Evolutionary conservation across 1,140 invertebrate species (phyloP).

Genomic region (Zophobas morio): DNA sequence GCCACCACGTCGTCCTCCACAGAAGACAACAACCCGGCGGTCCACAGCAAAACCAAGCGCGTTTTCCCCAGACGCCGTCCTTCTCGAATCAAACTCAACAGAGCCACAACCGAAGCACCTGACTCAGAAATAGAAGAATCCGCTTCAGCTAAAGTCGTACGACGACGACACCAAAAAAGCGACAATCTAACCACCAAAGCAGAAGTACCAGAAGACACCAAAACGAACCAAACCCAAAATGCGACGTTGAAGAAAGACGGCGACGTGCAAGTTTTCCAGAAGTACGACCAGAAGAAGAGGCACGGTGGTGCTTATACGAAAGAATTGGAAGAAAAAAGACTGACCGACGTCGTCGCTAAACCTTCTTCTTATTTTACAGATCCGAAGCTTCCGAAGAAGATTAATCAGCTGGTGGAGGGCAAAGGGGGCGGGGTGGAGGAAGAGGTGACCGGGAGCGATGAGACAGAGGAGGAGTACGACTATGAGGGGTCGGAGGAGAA

Average conservation of each 20-base stretch:
- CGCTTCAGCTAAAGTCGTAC: slow-evolving; percentile 47
- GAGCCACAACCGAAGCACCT: slow-evolving; percentile 44
- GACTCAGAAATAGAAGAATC: slow-evolving; percentile 51
- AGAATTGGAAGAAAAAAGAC: slow-evolving; percentile 23
- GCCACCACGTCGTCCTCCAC: slow-evolving; percentile 4
- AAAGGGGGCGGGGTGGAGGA: slow-evolving; percentile 42
- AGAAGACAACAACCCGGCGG: not conserved
- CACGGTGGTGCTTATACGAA: slow-evolving; percentile 58
- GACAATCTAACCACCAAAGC: not conserved
- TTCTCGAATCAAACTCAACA: slow-evolving; percentile 48
- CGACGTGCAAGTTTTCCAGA: slow-evolving; percentile 51
- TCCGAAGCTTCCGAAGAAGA: slow-evolving; percentile 50
- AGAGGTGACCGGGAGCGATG: slow-evolving; percentile 42
- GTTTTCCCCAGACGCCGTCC: slow-evolving; percentile 55
- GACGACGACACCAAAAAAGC: slow-evolving; percentile 1
- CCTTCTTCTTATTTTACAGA: slow-evolving; percentile 58
- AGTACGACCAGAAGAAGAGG: slow-evolving; percentile 55
- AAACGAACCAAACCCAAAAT: not conserved
- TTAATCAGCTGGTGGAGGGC: slow-evolving; percentile 48
- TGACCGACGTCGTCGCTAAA: slow-evolving; percentile 58
- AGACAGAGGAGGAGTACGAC: slow-evolving; percentile 37
- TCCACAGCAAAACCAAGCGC: slow-evolving; percentile 51
- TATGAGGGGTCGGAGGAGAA: slow-evolving; percentile 28
- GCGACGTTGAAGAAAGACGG: not conserved
- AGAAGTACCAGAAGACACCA: not conserved